Base-by-base conservation (phyloP, 1,140 invertebrate genomes). In the Trichoplusia ni region DNA sequence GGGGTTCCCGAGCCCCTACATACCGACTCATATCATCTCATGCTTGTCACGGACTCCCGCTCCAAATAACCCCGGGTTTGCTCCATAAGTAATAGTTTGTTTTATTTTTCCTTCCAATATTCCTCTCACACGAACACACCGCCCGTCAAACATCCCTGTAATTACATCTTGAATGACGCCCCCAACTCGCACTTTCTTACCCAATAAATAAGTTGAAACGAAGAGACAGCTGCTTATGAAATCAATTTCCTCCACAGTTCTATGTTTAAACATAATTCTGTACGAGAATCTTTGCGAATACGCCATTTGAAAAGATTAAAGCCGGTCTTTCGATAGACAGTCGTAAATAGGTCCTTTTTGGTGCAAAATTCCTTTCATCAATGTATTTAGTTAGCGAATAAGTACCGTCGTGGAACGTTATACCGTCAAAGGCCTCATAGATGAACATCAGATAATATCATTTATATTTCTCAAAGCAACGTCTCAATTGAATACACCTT, bases 81-180 rank as follows among this genome's bases (percentile, higher is more conserved):
- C 69, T 61, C 66, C 63, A 68, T 80, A 73, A 73, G 76, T 82
- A 80, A 79, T 79, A 73, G 73, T 79, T 81, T 74, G 60, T 73
- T 81, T 73, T 81, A 75, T 76, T 82, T 83, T 77, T 75, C 65
- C 67, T 60, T 71, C 49, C 62, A 35, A 33, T 58, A 58, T 58
- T 58, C 42, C 27, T 58, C 21, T 29, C 1, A 9, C 21, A 14
- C 6, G 11, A n/a, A 11, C 8, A 1, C 16, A 11, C 16, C 47
- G n/a, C 47, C 13, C 9, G 14, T 25, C 11, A n/a, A 47, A 51
- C 29, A 33, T 51, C 47, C 18, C 16, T n/a, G 14, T 51, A 35
- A 51, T 35, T 51, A 21, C 9, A 29, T 21, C 25, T 6, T 63
- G 47, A 63, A 54, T 51, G 60, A 11, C 27, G 38, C 25, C 49